Base-by-base conservation (phyloP, 2,888 invertebrate species). In the Rhorus exstirpatorius region DNA sequence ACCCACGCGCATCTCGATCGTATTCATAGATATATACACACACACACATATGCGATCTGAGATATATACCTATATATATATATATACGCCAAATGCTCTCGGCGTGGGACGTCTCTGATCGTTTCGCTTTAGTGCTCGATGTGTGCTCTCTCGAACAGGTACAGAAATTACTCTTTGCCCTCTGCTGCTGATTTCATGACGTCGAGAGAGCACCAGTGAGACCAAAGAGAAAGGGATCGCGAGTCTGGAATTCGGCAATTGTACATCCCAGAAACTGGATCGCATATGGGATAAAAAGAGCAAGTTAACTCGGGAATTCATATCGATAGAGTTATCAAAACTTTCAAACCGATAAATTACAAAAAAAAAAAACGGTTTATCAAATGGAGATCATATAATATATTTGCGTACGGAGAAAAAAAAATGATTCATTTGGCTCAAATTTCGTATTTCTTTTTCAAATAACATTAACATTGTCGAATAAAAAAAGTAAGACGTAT, bases 1-100 rank as follows among this genome's bases (percentile, higher is more conserved):
- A 88, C 89, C 89, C 89, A 90, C 89, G 89, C 88, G 41, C 67
- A 60, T 76, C 76, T 79, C 53, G 38, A 75, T 75, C 60, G 60
- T 44, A 61, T 63, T 63, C 51, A 60, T 46, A 58, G 17, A 26
- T 41, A 14, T 58, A n/a, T 44, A 19, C 10, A 6, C 21, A 26
- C n/a, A n/a, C n/a, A n/a, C n/a, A n/a, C n/a, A n/a, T n/a, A n/a
- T n/a, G n/a, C n/a, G n/a, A n/a, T n/a, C n/a, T n/a, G n/a, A n/a
- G n/a, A n/a, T 17, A 35, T 51, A 3, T 26, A 3, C 26, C 24
- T 38, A 26, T 55, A 41, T 41, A 24, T 24, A 14, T n/a, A 67
- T 79, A 63, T 60, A 60, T 70, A 75, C 63, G 63, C 70, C 75
- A 67, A n/a, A 79, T 72, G 60, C n/a, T 71, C 21, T 58, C 10